Evolutionary conservation across 2,113 vertebrate genomes (phyloP).

Genomic region (Protobothrops flavoviridis): DNA sequence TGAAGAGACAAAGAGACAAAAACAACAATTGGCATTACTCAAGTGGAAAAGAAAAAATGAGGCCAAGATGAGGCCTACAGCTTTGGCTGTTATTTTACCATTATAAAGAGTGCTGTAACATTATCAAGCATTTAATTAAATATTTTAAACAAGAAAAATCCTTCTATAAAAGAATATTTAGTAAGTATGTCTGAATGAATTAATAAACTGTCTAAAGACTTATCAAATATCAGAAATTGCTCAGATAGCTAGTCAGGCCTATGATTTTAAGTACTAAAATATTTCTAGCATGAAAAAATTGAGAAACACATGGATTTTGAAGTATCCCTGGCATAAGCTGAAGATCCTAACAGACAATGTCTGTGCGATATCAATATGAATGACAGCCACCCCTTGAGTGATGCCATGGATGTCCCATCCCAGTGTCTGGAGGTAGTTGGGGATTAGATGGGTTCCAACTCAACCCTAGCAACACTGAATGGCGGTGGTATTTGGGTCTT

Average conservation of each 20-base stretch:
- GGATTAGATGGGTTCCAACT: too few relatives aligned
- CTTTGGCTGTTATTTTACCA: not conserved
- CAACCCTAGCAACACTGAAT: too few relatives aligned
- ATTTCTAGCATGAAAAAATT: not conserved
- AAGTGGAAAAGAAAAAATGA: not conserved
- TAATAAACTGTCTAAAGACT: not conserved
- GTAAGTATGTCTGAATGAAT: not conserved
- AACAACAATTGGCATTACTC: not conserved
- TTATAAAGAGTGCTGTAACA: not conserved
- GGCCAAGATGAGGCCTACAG: not conserved
- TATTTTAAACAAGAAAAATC: not conserved
- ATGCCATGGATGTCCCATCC: too few relatives aligned
- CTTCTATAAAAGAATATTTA: not conserved
- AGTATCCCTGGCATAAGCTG: not conserved
- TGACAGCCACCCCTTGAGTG: too few relatives aligned
- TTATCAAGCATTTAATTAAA: not conserved
- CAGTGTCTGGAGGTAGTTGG: too few relatives aligned
- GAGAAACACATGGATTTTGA: not conserved
- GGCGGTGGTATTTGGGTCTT: too few relatives aligned
- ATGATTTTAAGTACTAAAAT: not conserved
- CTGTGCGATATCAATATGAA: not conserved
- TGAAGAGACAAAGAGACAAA: not conserved
- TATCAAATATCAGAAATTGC: not conserved
- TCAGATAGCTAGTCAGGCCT: not conserved
- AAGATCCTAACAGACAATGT: not conserved